Base-by-base conservation (phyloP, 2,113 vertebrate genomes). In the Craseonycteris thonglongyai region DNA sequence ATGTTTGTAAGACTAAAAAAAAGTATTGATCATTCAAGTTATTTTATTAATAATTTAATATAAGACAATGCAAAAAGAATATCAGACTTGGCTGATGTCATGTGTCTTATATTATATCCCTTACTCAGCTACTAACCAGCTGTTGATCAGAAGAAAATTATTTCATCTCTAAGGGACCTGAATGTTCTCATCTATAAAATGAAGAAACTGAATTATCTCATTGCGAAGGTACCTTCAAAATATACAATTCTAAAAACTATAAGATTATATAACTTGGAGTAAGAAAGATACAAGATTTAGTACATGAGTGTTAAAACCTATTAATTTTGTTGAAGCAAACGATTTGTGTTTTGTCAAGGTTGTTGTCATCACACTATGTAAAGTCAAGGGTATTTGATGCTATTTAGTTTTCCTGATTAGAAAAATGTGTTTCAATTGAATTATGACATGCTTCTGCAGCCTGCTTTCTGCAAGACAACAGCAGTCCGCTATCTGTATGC, bases 371-470 rank as follows among this genome's bases (percentile, higher is more conserved):
- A 63, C 40, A 58, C 79, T 90, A 58, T 54, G 79, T 65, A 87
- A 93, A 96, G 75, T 78, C 87, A 93, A 95, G 56, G 71, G 8
- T 95, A 94, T 95, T 51, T 93, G 83, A 84, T 91, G 66, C 74
- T 93, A 51, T 58, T 96, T 83, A 82, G 87, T 89, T 97, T 93
- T 90, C 51, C 66, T 91, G 93, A 72, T 79, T 79, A 38, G 65
- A 93, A 13, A 94, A 91, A 72, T 45, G 58, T 95, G 83, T 95
- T 96, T 93, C 47, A 71, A 30, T 69, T 95, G 91, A 95, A 85
- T 93, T 87, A 93, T 54, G 79, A 76, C 61, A 84, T 40, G 45
- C 61, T 88, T 74, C 75, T 93, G 61, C 30, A 91, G 40, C 86
- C 45, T 78, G 40, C 90, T 90, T 94, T 59, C 71, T 95, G 80